Conservation (phyloP, 2,888 invertebrate genomes). For the Agriotes lineatus region DNA sequence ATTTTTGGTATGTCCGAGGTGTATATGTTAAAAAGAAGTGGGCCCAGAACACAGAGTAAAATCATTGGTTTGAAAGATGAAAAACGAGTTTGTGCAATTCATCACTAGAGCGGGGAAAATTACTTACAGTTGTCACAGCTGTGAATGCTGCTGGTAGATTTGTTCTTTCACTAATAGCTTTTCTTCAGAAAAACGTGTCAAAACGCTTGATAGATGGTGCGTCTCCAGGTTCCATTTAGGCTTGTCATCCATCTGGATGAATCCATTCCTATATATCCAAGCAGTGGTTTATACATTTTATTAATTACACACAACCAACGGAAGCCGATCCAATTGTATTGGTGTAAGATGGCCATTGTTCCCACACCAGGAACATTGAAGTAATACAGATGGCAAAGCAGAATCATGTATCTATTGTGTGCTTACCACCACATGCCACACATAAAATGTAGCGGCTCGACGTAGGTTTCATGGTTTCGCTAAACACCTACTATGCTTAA, state of each 20-base stretch:
- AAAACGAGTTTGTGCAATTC: constrained; percentile 48
- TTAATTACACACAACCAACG: constrained; percentile 26
- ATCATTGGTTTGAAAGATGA: constrained; percentile 49
- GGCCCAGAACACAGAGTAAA: constrained; percentile 37
- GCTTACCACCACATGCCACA: constrained; percentile 36
- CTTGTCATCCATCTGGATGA: constrained; percentile 56
- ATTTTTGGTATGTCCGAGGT: no score
- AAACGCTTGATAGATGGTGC: constrained; percentile 52
- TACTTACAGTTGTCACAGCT: constrained; percentile 51
- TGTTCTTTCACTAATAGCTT: constrained; percentile 57
- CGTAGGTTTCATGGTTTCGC: background rate
- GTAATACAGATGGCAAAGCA: constrained; percentile 51
- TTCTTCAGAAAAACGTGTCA: constrained; percentile 54
- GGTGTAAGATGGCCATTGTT: constrained; percentile 38
- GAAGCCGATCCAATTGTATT: constrained; percentile 45
- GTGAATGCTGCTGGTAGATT: constrained; percentile 53
- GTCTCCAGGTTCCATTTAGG: constrained; percentile 50
- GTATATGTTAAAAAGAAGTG: no score
- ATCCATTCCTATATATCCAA: constrained; percentile 44
- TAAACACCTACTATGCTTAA: constrained; percentile 44
- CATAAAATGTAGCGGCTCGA: constrained; percentile 46
- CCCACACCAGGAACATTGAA: constrained; percentile 17
- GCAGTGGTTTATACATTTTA: constrained; percentile 54
- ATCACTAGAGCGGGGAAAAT: constrained; percentile 50
- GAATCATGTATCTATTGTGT: constrained; percentile 29